Evolutionary conservation across 2,797 vertebrate genomes (phyloP).

Genomic region (Xyrichtys novacula): DNA sequence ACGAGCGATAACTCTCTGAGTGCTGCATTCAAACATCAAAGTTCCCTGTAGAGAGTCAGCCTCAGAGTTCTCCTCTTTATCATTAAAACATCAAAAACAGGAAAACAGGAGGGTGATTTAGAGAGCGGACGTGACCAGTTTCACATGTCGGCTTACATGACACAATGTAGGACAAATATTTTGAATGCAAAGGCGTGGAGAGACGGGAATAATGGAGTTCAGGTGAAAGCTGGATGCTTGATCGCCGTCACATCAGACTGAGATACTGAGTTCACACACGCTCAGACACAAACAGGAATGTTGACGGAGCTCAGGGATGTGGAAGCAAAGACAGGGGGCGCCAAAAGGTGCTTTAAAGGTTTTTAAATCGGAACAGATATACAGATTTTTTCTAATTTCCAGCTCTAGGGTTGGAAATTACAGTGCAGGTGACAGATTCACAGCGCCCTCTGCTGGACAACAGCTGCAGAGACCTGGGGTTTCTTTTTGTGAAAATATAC

Average conservation of each 20-base stretch:
- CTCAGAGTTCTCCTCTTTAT: neutral
- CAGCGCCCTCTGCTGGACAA: slow-evolving; percentile 15
- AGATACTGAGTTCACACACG: slow-evolving; percentile 9
- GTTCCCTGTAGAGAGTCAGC: neutral
- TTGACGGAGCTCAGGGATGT: neutral
- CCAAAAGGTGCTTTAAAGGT: too few relatives aligned
- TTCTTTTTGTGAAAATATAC: neutral
- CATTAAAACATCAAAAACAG: slow-evolving; percentile 7
- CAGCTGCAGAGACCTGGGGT: rapidly evolving
- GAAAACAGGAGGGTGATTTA: slow-evolving; percentile 11
- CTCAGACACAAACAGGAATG: neutral
- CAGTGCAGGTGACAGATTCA: neutral
- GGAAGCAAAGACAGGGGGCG: too few relatives aligned
- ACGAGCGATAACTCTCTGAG: neutral
- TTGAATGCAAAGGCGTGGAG: slow-evolving; percentile 30
- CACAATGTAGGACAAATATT: slow-evolving; percentile 18
- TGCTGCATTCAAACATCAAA: slow-evolving; percentile 2
- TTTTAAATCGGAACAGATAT: too few relatives aligned
- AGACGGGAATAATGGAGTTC: slow-evolving; percentile 16
- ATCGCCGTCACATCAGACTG: slow-evolving; percentile 15
- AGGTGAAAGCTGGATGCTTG: slow-evolving; percentile 37
- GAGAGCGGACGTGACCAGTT: slow-evolving; percentile 16
- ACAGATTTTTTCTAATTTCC: slow-evolving; percentile 12
- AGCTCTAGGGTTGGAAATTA: neutral
- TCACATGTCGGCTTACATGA: slow-evolving; percentile 33